phyloP scores from a whole-genome alignment of 2,888 invertebrate genomes.

The Busseola fusca region DNA sequence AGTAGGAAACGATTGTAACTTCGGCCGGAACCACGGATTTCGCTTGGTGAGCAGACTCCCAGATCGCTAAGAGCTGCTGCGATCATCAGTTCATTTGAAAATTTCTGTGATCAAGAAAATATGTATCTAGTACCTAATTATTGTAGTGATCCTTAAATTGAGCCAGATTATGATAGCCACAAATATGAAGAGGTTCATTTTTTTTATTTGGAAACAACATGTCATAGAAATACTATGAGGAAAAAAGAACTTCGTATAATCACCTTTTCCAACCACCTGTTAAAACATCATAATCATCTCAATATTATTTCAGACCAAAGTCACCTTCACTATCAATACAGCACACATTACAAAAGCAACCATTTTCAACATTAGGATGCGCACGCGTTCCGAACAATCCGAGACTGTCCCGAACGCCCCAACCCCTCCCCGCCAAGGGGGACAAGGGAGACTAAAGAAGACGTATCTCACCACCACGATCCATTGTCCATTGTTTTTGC shows the following conservation, averaged over 20 bases:
- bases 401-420: constrained; percentile 65
- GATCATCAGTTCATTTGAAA: background rate
- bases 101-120: too few relatives aligned
- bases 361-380: constrained; percentile 63
- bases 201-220: background rate
- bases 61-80: background rate
- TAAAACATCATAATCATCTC: constrained; percentile 3
- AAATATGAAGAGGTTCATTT: background rate
- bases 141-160: background rate
- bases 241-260: background rate
- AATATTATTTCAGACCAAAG: constrained; percentile 39
- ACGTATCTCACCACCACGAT: constrained; percentile 87
- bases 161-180: background rate
- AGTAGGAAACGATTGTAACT: background rate
- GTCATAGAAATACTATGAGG: background rate
- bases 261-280: constrained; percentile 3
- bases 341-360: constrained; percentile 35
- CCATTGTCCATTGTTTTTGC: constrained; percentile 89
- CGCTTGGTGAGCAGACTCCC: background rate
- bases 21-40: background rate
- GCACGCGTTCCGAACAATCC: constrained; percentile 68
- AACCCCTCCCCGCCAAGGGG: constrained; percentile 49
- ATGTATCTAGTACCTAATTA: too few relatives aligned
- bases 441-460: constrained; percentile 82
- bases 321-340: constrained; percentile 35